A percentile compares a stretch with the other conserved stretches of the same genome.
Evolutionary conservation across 2,113 vertebrate genomes (phyloP).

Genomic region (Sakesphorus luctuosus): DNA sequence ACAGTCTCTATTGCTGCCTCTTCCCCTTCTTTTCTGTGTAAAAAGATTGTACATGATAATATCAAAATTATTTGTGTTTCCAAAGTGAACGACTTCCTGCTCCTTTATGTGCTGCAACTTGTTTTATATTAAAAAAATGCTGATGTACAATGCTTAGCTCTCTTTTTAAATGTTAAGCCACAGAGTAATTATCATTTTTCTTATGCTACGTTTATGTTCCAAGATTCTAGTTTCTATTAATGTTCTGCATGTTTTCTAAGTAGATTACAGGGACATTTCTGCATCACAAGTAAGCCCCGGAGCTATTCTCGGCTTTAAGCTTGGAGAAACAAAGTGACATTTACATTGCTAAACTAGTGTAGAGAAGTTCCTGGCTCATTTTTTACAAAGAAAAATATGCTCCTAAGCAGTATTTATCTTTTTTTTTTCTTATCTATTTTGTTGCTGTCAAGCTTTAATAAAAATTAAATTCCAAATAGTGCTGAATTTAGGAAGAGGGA

Average conservation of each 20-base stretch:
- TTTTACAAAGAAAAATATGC: constrained; percentile 52
- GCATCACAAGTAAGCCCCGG: constrained; percentile 75
- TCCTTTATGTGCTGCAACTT: constrained; percentile 50
- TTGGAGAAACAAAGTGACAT: constrained; percentile 75
- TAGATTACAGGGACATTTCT: constrained; percentile 80
- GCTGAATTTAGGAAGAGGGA: constrained; percentile 17
- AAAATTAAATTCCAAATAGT: constrained; percentile 23
- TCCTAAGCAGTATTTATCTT: constrained; percentile 54
- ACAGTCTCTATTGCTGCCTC: constrained; percentile 12
- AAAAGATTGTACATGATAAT: constrained; percentile 20
- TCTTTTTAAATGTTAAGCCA: constrained; percentile 77
- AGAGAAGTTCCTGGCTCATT: constrained; percentile 65
- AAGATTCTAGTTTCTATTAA: constrained; percentile 72
- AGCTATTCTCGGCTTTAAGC: constrained; percentile 74
- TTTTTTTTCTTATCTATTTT: constrained; percentile 40
- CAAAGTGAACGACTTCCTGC: constrained; percentile 34
- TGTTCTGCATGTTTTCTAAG: constrained; percentile 78
- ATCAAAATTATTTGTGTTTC: constrained; percentile 62
- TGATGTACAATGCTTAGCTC: constrained; percentile 64
- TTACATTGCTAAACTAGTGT: constrained; percentile 68
- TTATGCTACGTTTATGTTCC: constrained; percentile 73
- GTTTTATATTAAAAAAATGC: constrained; percentile 61
- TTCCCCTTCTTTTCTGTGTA: not conserved
- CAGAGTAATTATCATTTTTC: constrained; percentile 80
- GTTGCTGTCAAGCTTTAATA: constrained; percentile 36